A percentile compares a stretch with the other conserved stretches of the same genome.
phyloP scores from a whole-genome alignment of 2,113 vertebrate species.

The Pantherophis guttatus region DNA sequence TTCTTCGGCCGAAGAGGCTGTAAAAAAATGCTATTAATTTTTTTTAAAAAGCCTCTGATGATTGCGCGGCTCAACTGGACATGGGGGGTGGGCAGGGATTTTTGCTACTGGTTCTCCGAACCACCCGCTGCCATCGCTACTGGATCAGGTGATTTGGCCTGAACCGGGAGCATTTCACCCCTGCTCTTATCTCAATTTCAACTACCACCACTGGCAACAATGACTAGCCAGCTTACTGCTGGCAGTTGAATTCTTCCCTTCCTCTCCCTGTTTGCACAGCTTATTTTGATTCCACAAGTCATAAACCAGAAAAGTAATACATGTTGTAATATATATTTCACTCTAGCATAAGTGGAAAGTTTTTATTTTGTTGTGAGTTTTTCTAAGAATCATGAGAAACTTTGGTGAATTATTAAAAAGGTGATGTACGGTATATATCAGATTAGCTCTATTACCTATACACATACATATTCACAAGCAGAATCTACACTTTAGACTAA shows the following conservation, averaged over 20 bases:
- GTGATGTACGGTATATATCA: neutral
- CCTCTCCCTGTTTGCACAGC: neutral
- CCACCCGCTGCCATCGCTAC: too few relatives aligned
- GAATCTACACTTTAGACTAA: neutral
- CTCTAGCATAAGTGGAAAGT: neutral
- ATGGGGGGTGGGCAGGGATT: too few relatives aligned
- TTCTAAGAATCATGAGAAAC: neutral
- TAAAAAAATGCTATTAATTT: too few relatives aligned
- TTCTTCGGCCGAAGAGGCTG: too few relatives aligned
- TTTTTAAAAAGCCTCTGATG: too few relatives aligned
- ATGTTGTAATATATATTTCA: constrained; percentile 16
- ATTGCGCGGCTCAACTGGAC: too few relatives aligned
- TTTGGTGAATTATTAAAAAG: neutral
- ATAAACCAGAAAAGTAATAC: constrained; percentile 21
- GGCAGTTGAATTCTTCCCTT: neutral
- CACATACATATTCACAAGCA: neutral
- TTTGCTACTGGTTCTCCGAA: too few relatives aligned
- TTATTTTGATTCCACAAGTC: neutral
- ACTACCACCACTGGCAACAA: neutral
- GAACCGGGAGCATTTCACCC: too few relatives aligned
- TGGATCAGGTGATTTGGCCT: too few relatives aligned
- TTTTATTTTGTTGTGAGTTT: neutral
- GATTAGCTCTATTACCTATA: neutral
- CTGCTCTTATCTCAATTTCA: neutral
- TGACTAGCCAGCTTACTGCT: neutral